phyloP scores from a whole-genome alignment of 2,113 vertebrate species.

The Anarhynchus alexandrinus region DNA sequence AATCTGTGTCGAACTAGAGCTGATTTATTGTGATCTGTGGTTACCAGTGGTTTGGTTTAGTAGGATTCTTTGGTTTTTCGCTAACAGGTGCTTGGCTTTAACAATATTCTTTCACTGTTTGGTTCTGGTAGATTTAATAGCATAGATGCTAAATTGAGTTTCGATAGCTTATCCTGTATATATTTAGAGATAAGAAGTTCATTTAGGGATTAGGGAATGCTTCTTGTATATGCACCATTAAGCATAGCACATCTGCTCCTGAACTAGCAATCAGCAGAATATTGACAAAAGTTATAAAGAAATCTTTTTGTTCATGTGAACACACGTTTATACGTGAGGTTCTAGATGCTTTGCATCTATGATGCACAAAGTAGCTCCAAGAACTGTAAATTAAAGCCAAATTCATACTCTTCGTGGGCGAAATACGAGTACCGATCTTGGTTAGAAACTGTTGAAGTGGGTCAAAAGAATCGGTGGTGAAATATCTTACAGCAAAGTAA shows the following conservation, averaged over 20 bases:
- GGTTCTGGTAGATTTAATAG: slow-evolving; percentile 62
- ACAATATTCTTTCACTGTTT: slow-evolving; percentile 43
- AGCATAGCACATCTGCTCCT: slow-evolving; percentile 77
- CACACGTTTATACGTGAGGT: not conserved
- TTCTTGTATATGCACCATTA: slow-evolving; percentile 80
- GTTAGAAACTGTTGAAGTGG: not conserved
- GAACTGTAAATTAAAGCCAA: not conserved
- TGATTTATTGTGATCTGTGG: slow-evolving; percentile 28
- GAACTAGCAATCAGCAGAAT: slow-evolving; percentile 77
- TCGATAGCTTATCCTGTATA: slow-evolving; percentile 75
- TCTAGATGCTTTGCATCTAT: not conserved
- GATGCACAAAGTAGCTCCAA: not conserved
- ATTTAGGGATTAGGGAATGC: slow-evolving; percentile 81
- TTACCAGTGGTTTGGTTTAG: not conserved
- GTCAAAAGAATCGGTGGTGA: not conserved
- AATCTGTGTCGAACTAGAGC: not conserved
- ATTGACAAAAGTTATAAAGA: slow-evolving; percentile 80
- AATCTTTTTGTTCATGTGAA: slow-evolving; percentile 67
- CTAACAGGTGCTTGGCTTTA: slow-evolving; percentile 41
- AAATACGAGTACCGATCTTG: not conserved
- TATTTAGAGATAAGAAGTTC: slow-evolving; percentile 82
- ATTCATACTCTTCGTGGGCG: not conserved
- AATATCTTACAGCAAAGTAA: not conserved
- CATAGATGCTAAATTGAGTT: slow-evolving; percentile 72
- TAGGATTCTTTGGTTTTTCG: not conserved